These are phyloP conservation scores for Tachysurus fulvidraco DNA, from an alignment of 2,113 vertebrate species.

Conservation along the genomic window DNA sequence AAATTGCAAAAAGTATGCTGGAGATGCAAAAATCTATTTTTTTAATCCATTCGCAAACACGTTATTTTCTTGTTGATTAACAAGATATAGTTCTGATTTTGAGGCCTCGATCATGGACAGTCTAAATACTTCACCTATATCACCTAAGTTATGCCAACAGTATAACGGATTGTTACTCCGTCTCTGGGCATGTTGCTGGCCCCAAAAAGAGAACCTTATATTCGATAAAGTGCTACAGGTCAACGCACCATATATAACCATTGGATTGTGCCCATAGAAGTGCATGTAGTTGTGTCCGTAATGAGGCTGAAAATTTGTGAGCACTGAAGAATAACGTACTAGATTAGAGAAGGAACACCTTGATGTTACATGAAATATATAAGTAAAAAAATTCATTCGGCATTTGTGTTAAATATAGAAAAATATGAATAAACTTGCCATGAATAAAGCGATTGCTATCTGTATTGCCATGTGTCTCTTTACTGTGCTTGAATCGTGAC, in stretches of 20 bases:
- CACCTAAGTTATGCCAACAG: not conserved
- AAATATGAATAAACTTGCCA: not conserved
- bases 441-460: not conserved
- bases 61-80: not conserved
- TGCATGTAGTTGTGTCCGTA: conserved; percentile 26
- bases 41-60: not conserved
- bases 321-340: conserved; percentile 43
- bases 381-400: not conserved
- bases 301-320: conserved; percentile 36
- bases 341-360: conserved; percentile 25
- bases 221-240: not conserved
- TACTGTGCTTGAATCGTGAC: not conserved
- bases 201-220: conserved; percentile 34
- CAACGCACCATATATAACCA: conserved; percentile 53
- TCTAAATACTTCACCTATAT: not conserved
- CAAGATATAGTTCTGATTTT: conserved; percentile 46
- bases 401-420: not conserved
- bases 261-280: conserved; percentile 33
- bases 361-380: conserved; percentile 2
- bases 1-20: not conserved
- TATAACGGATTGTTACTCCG: not conserved
- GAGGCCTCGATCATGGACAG: conserved; percentile 24
- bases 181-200: not conserved
- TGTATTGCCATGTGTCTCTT: not conserved
- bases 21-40: conserved; percentile 17